Percentiles rank a stretch among this genome's conserved stretches.
phyloP scores from a whole-genome alignment of 2,113 vertebrate genomes.

The Cervus canadensis region DNA sequence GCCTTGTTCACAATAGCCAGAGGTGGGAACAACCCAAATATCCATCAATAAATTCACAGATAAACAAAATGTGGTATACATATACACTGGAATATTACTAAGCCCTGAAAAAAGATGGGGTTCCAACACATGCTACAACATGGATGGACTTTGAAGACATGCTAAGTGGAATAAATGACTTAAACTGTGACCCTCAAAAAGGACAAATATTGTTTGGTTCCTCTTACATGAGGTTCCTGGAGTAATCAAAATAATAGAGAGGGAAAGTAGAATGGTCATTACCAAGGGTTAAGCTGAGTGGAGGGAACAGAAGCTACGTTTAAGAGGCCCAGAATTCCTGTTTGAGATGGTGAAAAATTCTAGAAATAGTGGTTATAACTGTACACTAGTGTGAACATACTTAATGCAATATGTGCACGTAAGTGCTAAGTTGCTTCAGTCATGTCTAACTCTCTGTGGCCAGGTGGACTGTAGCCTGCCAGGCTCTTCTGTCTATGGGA shows the following conservation, averaged over 20 bases:
- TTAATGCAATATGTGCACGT: background rate
- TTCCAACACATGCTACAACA: fast-evolving
- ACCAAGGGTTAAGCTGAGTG: fast-evolving
- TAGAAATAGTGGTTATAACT: too few relatives aligned
- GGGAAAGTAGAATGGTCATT: fast-evolving
- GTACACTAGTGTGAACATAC: fast-evolving
- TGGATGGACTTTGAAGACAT: fast-evolving
- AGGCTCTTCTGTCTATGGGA: background rate
- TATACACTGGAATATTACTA: fast-evolving
- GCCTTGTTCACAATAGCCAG: too few relatives aligned
- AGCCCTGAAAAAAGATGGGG: background rate
- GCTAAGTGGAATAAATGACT: too few relatives aligned
- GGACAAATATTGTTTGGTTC: fast-evolving
- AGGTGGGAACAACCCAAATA: background rate
- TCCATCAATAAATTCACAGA: fast-evolving
- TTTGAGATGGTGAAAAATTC: background rate
- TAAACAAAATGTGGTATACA: fast-evolving
- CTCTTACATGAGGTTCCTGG: fast-evolving
- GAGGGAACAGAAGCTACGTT: fast-evolving
- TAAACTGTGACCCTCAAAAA: background rate
- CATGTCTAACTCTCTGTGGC: background rate
- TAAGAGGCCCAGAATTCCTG: background rate
- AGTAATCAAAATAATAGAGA: background rate
- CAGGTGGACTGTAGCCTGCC: background rate
- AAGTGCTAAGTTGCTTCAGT: background rate